Conservation (phyloP, 2,888 invertebrate species). For the Lordiphosa andalusiaca region DNA sequence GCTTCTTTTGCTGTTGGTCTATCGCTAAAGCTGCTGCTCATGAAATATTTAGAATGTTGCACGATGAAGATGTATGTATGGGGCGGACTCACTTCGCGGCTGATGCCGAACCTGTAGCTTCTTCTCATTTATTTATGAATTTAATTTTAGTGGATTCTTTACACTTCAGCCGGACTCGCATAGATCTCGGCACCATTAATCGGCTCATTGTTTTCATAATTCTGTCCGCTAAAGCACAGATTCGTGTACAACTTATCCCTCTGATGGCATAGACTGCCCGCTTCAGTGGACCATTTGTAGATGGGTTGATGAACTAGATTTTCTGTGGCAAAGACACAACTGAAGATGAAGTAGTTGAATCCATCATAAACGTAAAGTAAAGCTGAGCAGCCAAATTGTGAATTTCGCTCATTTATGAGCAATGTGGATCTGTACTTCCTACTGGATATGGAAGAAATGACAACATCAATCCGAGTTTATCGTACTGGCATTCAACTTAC, state of each 20-base stretch:
- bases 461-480: background rate
- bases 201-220: constrained; percentile 4
- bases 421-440: constrained; percentile 5
- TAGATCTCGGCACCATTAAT: background rate
- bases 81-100: constrained; percentile 2
- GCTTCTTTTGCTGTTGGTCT: constrained; percentile 1
- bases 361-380: constrained; percentile 1
- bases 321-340: constrained; percentile 35
- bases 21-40: constrained; percentile 48
- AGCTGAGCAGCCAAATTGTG: constrained; percentile 31
- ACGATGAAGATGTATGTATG: constrained; percentile 18
- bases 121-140: background rate
- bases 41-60: constrained; percentile 63
- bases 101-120: background rate
- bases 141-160: background rate
- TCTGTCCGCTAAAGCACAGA: constrained; percentile 26
- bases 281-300: constrained; percentile 25
- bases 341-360: constrained; percentile 10
- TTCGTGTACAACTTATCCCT: constrained; percentile 21
- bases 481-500: constrained; percentile 5
- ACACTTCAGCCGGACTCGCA: too few relatives aligned
- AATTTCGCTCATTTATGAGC: constrained; percentile 34
- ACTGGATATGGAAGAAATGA: constrained; percentile 10
- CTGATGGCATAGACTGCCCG: constrained; percentile 15
- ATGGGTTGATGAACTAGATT: constrained; percentile 11